Evolutionary conservation across 2,888 invertebrate species (phyloP), one percentile per base, ranked within the genome.

Genomic region (Graphium colonna): DNA sequence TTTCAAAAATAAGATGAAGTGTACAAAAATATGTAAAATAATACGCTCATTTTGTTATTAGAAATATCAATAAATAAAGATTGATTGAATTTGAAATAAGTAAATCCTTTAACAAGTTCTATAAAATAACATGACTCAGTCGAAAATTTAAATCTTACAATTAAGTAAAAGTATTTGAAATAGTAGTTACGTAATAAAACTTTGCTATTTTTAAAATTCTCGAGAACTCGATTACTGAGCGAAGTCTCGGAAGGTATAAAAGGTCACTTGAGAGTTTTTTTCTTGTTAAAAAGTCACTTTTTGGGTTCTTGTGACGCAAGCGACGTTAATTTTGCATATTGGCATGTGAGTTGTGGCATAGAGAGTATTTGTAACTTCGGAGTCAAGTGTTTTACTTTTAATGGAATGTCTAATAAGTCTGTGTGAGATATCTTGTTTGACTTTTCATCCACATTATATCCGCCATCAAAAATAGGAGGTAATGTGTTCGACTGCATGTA

Each of bases 221-320:
- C 17, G 48, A 48, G 31, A 52, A 53, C 44, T 53, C 48, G 48
- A 53, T 49, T 44, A 49, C 39, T 39, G 48, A 53, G 48, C 44
- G 48, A 48, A 49, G 48, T 39, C 48, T 28, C 45, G 38, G n/a
- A 59, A 57, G 51, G 55, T 57, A 55, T 59, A 52, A 53, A 59
- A 57, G 57, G 55, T 59, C 48, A 59, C 57, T 57, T 53, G 55
- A 57, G 26, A 53, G 42, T 36, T 26, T 49, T 47, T 48, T 53
- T 47, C 47, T 13, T 36, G 41, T 52, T 43, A 42, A 43, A 43
- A 40, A 39, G 36, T 42, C 28, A 57, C 51, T 59, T 57, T 55
- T 51, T 45, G 44, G 33, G 42, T 52, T 51, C 54, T 53, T 50
- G 41, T 13, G 36, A 8, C n/a, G 28, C 26, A 18, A 47, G 21